Percentiles rank a stretch among this genome's conserved stretches.
Conservation (phyloP, 2,888 invertebrate genomes). For the Glaucopsyche alexis region DNA sequence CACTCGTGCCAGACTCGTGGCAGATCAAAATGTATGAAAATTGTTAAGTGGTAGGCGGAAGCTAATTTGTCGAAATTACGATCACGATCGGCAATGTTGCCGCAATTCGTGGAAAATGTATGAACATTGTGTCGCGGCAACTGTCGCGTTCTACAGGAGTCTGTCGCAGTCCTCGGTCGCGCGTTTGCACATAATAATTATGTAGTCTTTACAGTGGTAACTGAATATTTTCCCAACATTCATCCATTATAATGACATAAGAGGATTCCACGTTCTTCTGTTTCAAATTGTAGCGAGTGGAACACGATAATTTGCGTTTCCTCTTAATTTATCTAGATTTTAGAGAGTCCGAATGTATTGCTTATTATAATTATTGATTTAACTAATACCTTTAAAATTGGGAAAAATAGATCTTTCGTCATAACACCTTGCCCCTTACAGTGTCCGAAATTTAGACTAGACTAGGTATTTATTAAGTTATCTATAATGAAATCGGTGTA, state of each 20-base stretch:
- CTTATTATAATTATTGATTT: background rate
- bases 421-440: too few relatives aligned
- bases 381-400: too few relatives aligned
- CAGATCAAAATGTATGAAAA: background rate
- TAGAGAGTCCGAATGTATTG: background rate
- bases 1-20: background rate
- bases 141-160: background rate
- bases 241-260: constrained; percentile 1
- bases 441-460: too few relatives aligned
- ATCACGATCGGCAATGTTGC: background rate
- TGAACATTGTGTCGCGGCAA: background rate
- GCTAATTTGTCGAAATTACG: too few relatives aligned
- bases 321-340: background rate
- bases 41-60: background rate
- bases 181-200: constrained; percentile 14
- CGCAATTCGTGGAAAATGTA: background rate
- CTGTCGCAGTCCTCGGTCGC: background rate
- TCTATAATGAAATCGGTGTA: too few relatives aligned
- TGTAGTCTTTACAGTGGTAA: background rate
- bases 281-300: background rate
- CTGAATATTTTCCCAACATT: constrained; percentile 11
- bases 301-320: constrained; percentile 7
- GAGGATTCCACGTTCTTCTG: background rate
- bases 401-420: too few relatives aligned
- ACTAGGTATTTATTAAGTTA: too few relatives aligned